Base-by-base conservation (phyloP, 2,888 invertebrate species). In the Copidosoma aretas region DNA sequence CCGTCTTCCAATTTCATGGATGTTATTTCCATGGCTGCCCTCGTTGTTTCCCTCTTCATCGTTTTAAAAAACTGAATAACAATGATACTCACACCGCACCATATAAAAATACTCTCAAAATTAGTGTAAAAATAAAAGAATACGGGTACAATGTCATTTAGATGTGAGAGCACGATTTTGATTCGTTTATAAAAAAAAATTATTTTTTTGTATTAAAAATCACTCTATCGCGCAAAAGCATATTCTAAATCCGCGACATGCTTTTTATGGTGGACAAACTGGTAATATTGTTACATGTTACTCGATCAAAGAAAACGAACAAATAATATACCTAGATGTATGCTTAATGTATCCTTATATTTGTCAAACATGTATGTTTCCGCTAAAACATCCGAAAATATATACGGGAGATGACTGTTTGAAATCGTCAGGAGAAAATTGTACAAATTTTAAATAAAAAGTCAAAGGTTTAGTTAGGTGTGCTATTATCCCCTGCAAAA, bases 301-400 rank as follows among this genome's bases (percentile, higher is more conserved):
- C 58, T 43, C 17, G 51, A 53, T 14, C 39, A 49, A 51, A 21
- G 3, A 57, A 1, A 32, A 17, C 0, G 67, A 71, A 64, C 65
- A 63, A 41, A 70, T 68, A 8, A 52, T 60, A 22, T 63, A 69
- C 21, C 39, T 64, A 14, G 67, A 67, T n/a, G 46, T 68, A 0
- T 64, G 54, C 46, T 60, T 22, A 15, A 25, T 71, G 12, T 67
- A 67, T 32, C 78, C 78, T 0, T 79, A 56, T 25, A 71, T 78
- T 17, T 76, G 73, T 70, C 77, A 78, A 68, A 73, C 74, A 24
- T 73, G 73, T 14, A 73, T 73, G 61, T 79, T 75, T 63, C 77
- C 78, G 0, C 49, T 77, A 0, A 78, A 76, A 0, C 79, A 79
- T 66, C 80, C 79, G 0, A 71, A 68, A 64, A 68, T 78, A 22